Evolutionary conservation across 2,113 vertebrate species (phyloP).

Genomic region (Sorex araneus): DNA sequence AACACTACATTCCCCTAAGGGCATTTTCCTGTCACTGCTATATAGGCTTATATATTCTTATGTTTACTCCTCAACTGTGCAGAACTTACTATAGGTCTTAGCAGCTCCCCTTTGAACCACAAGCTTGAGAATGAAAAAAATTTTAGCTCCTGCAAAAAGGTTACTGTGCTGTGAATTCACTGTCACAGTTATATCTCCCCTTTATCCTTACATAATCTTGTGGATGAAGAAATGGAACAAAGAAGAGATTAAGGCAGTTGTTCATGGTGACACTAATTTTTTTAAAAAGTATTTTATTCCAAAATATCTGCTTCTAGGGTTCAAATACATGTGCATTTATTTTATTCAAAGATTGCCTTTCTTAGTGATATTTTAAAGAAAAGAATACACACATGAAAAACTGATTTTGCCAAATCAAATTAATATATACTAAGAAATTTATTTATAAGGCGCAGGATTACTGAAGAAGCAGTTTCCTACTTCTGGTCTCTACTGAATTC

Average conservation of each 20-base stretch:
- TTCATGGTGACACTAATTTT: neutral
- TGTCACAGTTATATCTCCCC: neutral
- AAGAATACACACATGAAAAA: conserved; percentile 28
- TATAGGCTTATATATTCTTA: no score
- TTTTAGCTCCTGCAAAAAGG: neutral
- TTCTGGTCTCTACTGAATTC: neutral
- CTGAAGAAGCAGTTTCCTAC: neutral
- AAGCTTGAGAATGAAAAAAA: neutral
- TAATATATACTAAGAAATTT: neutral
- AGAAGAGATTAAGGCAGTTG: neutral
- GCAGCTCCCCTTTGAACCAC: neutral
- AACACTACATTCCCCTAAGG: no score
- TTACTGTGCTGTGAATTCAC: neutral
- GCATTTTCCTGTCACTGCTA: no score
- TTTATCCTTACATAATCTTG: neutral
- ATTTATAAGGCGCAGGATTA: neutral
- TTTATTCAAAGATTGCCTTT: conserved; percentile 16
- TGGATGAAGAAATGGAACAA: neutral
- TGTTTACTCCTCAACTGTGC: no score
- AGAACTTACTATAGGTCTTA: conserved; percentile 5
- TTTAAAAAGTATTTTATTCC: neutral
- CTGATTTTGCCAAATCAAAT: conserved; percentile 23
- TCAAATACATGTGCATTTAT: neutral
- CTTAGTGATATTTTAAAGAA: neutral
- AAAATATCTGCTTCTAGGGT: neutral